Conservation (phyloP, 2,113 vertebrate genomes). For the Mus spicilegus region DNA sequence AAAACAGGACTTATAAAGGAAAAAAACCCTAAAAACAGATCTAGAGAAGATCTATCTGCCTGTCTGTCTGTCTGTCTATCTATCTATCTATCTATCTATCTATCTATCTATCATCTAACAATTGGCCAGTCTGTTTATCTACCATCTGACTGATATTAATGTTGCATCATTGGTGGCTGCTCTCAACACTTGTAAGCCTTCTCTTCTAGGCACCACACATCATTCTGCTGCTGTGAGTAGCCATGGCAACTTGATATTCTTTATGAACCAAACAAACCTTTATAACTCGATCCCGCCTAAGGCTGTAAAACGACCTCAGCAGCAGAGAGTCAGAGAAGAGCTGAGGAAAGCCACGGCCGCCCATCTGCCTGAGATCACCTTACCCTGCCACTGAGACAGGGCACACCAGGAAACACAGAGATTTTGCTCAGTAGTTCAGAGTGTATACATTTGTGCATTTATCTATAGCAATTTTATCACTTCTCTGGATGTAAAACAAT, state of each 20-base stretch:
- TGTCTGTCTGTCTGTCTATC: neutral
- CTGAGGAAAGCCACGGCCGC: conserved; percentile 42
- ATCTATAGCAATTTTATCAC: conserved; percentile 36
- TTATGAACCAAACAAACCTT: conserved; percentile 63
- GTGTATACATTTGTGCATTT: conserved; percentile 42
- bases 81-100: no score
- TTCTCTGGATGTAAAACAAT: conserved; percentile 25
- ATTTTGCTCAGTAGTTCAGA: conserved; percentile 5
- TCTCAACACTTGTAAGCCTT: neutral
- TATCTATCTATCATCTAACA: neutral
- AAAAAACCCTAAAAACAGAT: neutral
- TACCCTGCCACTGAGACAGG: conserved; percentile 48
- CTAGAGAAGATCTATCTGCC: neutral
- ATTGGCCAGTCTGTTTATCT: neutral
- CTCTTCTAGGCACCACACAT: neutral
- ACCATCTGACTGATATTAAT: neutral
- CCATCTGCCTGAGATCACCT: conserved; percentile 43
- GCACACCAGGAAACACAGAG: conserved; percentile 53
- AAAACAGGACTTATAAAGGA: neutral
- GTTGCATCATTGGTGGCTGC: neutral
- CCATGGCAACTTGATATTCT: conserved; percentile 63
- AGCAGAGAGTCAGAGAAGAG: neutral
- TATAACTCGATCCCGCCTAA: conserved; percentile 49
- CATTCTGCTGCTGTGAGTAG: neutral
- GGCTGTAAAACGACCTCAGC: neutral